Percentiles rank a stretch among this genome's conserved stretches.
phyloP scores from a whole-genome alignment of 2,797 vertebrate genomes.

The Tamandua tetradactyla region DNA sequence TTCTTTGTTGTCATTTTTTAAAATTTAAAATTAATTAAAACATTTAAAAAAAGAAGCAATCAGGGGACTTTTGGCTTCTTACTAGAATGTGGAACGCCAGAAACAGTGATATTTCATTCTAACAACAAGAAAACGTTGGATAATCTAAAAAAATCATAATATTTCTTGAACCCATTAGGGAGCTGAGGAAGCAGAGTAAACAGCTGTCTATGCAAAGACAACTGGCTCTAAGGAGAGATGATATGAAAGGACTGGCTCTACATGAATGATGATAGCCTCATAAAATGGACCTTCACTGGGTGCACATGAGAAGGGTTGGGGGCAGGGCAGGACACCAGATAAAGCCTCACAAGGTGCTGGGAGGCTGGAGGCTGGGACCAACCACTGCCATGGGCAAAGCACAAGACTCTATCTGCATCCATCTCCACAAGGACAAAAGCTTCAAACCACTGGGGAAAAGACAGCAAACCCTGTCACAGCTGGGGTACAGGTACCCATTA shows the following conservation, averaged over 20 bases:
- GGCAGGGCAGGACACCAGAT: not conserved
- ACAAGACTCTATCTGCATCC: not conserved
- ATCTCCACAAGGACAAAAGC: not conserved
- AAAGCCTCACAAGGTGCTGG: not conserved
- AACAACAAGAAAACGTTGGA: not conserved
- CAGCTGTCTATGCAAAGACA: not conserved
- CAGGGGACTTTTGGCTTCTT: not conserved
- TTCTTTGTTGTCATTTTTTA: too few relatives aligned
- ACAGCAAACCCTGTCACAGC: not conserved
- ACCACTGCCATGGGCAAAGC: not conserved
- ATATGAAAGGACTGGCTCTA: not conserved
- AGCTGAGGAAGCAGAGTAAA: not conserved
- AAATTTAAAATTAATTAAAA: too few relatives aligned
- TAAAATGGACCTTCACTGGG: not conserved
- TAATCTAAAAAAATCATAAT: not conserved
- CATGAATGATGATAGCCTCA: too few relatives aligned
- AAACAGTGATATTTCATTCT: not conserved
- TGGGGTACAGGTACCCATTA: not conserved
- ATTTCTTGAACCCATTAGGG: not conserved
- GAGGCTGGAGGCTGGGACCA: not conserved
- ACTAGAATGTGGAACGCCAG: not conserved
- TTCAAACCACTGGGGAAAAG: not conserved
- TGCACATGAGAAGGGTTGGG: too few relatives aligned
- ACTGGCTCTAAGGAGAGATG: not conserved
- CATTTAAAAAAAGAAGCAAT: not conserved